These are phyloP conservation scores for Chironomus striatipennis DNA, from an alignment of 1,140 invertebrate species.

Conservation along the genomic window DNA sequence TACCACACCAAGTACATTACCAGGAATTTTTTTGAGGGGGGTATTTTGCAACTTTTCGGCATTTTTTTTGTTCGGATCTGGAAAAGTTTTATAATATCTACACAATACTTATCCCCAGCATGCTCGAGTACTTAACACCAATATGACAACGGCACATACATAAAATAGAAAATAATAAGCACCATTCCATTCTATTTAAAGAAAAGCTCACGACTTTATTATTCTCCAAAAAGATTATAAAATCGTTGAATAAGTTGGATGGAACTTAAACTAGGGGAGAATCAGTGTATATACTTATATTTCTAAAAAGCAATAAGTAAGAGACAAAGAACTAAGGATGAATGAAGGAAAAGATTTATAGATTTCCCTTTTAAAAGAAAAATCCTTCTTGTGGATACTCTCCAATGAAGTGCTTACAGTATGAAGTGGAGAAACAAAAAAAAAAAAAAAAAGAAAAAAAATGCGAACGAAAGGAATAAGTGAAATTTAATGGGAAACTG, in stretches of 20 bases:
- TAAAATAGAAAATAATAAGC: too few species aligned
- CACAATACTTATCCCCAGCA: too few species aligned
- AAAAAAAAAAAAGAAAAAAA: background rate
- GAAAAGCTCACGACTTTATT: slow-evolving; percentile 1
- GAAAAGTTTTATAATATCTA: too few species aligned
- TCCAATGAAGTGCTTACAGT: background rate
- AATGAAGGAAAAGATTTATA: slow-evolving; percentile 11
- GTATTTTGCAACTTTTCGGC: too few species aligned
- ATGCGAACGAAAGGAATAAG: slow-evolving; percentile 12
- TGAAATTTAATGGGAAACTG: slow-evolving; percentile 20
- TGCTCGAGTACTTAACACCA: too few species aligned
- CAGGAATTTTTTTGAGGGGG: too few species aligned
- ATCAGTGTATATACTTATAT: too few species aligned
- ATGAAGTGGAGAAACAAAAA: background rate
- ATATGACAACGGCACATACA: too few species aligned
- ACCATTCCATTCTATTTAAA: too few species aligned
- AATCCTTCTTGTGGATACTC: background rate
- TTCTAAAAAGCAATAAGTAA: background rate
- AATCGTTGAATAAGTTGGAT: background rate
- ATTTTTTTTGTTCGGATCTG: too few species aligned
- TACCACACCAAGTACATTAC: too few species aligned
- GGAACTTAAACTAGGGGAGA: background rate
- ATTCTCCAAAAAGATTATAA: background rate
- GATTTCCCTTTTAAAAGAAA: background rate
- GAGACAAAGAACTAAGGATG: background rate